Conservation (phyloP, 2,888 invertebrate species). For the Sericinus montela region DNA sequence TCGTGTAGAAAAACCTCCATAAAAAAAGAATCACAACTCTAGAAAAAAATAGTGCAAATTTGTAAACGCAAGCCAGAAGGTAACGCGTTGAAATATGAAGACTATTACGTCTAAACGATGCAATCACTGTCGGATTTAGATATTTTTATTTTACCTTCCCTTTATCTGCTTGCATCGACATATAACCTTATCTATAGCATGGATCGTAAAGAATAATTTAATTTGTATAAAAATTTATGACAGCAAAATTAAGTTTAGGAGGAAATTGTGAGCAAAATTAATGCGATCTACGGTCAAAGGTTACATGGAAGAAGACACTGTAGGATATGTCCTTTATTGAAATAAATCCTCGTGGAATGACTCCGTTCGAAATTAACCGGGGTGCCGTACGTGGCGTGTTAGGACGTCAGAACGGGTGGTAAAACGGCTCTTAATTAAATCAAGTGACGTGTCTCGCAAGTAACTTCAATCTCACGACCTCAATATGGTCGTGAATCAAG, state of each 20-base stretch:
- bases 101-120: conserved; percentile 68
- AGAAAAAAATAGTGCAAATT: conserved; percentile 56
- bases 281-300: neutral
- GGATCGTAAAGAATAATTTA: too few relatives aligned
- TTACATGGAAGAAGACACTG: conserved; percentile 7
- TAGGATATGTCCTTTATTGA: conserved; percentile 56
- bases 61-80: conserved; percentile 58
- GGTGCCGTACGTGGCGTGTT: conserved; percentile 57
- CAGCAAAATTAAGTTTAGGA: too few relatives aligned
- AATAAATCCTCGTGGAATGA: conserved; percentile 70
- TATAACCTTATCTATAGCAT: neutral
- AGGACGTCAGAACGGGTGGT: conserved; percentile 68
- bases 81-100: conserved; percentile 65
- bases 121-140: conserved; percentile 71
- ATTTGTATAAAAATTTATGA: too few relatives aligned
- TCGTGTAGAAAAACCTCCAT: too few relatives aligned
- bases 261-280: neutral
- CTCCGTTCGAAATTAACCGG: conserved; percentile 68
- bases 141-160: conserved; percentile 43
- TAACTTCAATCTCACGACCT: conserved; percentile 76
- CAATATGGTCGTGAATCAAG: conserved; percentile 66
- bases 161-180: conserved; percentile 31
- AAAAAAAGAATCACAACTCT: conserved; percentile 22
- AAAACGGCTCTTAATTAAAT: conserved; percentile 78
- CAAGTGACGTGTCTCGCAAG: conserved; percentile 75